Conservation (phyloP, 2,797 vertebrate species). For the Sebastes cheni region DNA sequence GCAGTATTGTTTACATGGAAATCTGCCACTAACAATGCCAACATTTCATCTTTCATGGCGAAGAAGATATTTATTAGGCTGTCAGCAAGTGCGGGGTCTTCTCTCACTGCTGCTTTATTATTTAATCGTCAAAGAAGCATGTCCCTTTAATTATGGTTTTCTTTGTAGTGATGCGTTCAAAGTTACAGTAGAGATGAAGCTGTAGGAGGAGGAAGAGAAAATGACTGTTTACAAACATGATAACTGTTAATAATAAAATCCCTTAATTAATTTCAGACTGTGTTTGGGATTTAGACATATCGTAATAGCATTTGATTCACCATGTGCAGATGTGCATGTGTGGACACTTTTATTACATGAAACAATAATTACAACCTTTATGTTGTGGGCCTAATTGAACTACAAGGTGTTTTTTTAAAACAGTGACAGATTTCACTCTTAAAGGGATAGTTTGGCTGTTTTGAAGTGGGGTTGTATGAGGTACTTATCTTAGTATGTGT, state of each 20-base stretch:
- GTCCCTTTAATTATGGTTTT: constrained; percentile 54
- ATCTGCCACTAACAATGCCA: constrained; percentile 41
- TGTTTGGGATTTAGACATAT: neutral
- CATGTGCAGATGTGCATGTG: neutral
- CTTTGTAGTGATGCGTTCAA: constrained; percentile 37
- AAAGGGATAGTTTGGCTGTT: no score
- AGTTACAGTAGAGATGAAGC: constrained; percentile 28
- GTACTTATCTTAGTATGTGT: no score
- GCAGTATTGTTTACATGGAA: constrained; percentile 42
- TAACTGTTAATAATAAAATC: constrained; percentile 19
- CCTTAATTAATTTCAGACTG: constrained; percentile 8
- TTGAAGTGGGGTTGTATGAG: no score
- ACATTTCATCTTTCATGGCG: constrained; percentile 50
- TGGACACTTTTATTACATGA: neutral
- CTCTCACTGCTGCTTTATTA: constrained; percentile 28
- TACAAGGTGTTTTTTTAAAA: neutral
- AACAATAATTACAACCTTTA: neutral
- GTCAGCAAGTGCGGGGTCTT: constrained; percentile 40
- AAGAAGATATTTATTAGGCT: constrained; percentile 60
- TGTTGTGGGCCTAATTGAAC: neutral
- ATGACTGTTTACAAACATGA: constrained; percentile 39
- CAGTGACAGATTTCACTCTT: neutral
- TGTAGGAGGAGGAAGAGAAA: constrained; percentile 26
- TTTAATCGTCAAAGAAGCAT: constrained; percentile 32
- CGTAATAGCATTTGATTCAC: neutral